phyloP scores from a whole-genome alignment of 2,113 vertebrate genomes.

The Danio rerio region DNA sequence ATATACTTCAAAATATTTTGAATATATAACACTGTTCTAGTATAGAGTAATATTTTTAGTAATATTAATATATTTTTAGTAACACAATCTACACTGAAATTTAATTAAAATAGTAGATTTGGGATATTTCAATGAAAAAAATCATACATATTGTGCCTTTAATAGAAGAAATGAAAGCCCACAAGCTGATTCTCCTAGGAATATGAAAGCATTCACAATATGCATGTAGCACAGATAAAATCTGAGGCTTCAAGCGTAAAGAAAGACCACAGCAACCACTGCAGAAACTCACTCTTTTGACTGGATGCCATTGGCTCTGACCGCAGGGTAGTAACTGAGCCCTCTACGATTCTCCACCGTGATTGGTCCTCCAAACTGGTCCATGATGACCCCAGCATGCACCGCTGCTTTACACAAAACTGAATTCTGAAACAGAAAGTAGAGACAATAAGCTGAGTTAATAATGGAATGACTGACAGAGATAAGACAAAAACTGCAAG shows the following conservation, averaged over 20 bases:
- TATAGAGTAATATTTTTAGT: no score
- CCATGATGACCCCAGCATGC: conserved; percentile 82
- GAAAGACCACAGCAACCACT: neutral
- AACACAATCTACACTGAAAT: no score
- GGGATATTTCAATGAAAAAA: no score
- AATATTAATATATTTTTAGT: no score
- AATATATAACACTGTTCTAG: no score
- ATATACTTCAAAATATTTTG: no score
- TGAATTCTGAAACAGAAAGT: conserved; percentile 79
- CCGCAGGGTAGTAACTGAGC: conserved; percentile 77
- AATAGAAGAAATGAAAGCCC: neutral
- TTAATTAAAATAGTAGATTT: no score
- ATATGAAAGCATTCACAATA: neutral
- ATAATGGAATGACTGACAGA: neutral
- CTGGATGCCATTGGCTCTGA: conserved; percentile 79
- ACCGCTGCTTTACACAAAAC: conserved; percentile 86
- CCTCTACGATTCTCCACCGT: conserved; percentile 79
- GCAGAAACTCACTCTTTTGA: conserved; percentile 81
- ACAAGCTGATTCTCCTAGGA: neutral
- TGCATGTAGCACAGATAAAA: neutral
- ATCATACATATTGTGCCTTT: no score
- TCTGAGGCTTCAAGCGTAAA: neutral
- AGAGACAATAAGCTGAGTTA: neutral
- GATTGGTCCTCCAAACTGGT: conserved; percentile 83
- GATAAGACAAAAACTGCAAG: neutral